phyloP scores from a whole-genome alignment of 2,797 vertebrate species.

The Crocidura indochinensis region DNA sequence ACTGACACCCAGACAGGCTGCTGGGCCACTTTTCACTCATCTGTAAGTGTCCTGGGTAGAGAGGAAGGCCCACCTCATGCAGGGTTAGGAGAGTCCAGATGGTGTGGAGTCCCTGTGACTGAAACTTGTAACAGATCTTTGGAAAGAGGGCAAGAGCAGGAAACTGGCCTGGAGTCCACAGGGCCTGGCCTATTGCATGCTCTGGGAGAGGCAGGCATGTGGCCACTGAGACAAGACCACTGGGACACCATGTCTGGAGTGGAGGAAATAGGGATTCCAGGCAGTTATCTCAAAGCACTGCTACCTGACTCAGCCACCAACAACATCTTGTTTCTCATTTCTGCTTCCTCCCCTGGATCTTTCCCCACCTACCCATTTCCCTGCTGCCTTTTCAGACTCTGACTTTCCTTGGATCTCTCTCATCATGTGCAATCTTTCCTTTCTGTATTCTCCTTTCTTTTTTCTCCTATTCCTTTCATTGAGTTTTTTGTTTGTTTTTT shows the following conservation, averaged over 20 bases:
- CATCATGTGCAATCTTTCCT: background rate
- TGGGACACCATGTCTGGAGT: too few species aligned
- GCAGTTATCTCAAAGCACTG: too few species aligned
- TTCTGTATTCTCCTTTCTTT: background rate
- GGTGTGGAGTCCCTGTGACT: too few species aligned
- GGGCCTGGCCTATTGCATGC: background rate
- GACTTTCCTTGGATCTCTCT: background rate
- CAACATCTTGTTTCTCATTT: background rate
- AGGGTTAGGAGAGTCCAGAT: background rate
- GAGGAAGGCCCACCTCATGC: background rate
- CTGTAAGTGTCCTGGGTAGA: background rate
- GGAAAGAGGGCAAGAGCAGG: background rate
- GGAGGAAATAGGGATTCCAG: too few species aligned
- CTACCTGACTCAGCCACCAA: too few species aligned
- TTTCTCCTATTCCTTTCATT: conserved; percentile 5
- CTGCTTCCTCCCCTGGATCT: background rate
- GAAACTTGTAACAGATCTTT: background rate
- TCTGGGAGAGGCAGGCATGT: background rate
- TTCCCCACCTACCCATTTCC: too few species aligned
- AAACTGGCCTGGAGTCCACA: background rate
- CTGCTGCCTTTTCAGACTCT: too few species aligned
- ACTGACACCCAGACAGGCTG: background rate
- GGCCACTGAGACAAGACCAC: background rate
- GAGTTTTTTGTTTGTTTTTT: background rate
- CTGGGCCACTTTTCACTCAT: background rate